Conservation (phyloP, 2,797 vertebrate species). For the Morelia viridis region DNA sequence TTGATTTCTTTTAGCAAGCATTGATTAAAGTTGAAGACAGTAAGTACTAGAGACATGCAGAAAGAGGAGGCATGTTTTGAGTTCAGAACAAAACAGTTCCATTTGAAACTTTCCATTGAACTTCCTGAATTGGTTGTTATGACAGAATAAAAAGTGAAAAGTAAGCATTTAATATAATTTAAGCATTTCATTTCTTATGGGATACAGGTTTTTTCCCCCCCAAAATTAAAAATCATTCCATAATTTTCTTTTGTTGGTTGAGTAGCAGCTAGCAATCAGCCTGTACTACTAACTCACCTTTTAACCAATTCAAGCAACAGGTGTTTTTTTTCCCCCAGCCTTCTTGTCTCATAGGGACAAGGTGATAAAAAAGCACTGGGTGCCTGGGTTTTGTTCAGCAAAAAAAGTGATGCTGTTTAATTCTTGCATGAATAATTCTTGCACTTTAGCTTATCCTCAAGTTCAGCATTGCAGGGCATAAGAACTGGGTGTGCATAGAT, state of each 20-base stretch:
- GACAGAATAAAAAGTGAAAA: neutral
- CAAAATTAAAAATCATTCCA: neutral
- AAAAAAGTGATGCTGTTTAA: neutral
- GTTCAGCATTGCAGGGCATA: neutral
- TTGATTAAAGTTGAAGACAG: neutral
- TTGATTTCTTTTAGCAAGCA: neutral
- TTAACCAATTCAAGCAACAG: neutral
- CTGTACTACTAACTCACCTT: neutral
- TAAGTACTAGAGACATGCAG: neutral
- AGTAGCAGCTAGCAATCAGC: neutral
- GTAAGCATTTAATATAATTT: neutral
- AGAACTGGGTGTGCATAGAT: neutral
- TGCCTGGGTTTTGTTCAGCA: neutral
- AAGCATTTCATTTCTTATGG: neutral
- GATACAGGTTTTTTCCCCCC: neutral
- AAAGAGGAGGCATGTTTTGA: neutral
- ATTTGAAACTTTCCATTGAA: neutral
- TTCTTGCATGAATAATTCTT: neutral
- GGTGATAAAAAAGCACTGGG: neutral
- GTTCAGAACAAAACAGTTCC: neutral
- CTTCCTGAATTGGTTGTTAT: neutral
- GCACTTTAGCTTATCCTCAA: neutral
- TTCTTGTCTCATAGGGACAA: neutral
- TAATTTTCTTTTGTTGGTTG: neutral
- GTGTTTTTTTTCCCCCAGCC: too few species aligned